phyloP scores from a whole-genome alignment of 2,888 invertebrate species.

The Drosophila differens region DNA sequence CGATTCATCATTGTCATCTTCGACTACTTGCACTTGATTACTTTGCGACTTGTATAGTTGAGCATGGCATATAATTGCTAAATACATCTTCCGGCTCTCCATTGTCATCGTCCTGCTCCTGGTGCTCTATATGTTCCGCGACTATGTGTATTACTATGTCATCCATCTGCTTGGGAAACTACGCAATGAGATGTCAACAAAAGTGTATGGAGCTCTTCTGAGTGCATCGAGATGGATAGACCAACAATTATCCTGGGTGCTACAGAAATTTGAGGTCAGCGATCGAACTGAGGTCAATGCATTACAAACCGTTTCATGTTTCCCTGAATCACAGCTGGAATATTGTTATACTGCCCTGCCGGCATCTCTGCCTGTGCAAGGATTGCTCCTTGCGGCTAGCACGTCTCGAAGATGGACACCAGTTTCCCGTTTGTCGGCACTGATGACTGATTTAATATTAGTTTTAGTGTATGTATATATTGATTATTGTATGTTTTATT shows the following conservation, averaged over 20 bases:
- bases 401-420: no score
- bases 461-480: no score
- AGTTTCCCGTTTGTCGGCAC: no score
- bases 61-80: constrained; percentile 34
- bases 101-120: constrained; percentile 52
- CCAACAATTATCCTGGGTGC: constrained; percentile 23
- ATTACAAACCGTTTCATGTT: constrained; percentile 8
- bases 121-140: constrained; percentile 48
- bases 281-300: not conserved
- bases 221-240: constrained; percentile 13
- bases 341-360: constrained; percentile 61
- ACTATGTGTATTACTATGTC: constrained; percentile 38
- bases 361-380: constrained; percentile 64
- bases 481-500: no score
- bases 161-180: constrained; percentile 17
- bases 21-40: constrained; percentile 37
- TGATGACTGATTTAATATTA: no score
- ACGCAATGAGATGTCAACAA: constrained; percentile 3
- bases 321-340: constrained; percentile 50
- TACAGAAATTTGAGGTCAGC: not conserved
- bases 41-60: constrained; percentile 23
- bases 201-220: constrained; percentile 1
- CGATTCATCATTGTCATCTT: constrained; percentile 25
- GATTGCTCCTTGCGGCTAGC: constrained; percentile 38
- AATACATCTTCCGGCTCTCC: constrained; percentile 42